Conservation (phyloP, 2,888 invertebrate species). For the Pandemis cinnamomeana region DNA sequence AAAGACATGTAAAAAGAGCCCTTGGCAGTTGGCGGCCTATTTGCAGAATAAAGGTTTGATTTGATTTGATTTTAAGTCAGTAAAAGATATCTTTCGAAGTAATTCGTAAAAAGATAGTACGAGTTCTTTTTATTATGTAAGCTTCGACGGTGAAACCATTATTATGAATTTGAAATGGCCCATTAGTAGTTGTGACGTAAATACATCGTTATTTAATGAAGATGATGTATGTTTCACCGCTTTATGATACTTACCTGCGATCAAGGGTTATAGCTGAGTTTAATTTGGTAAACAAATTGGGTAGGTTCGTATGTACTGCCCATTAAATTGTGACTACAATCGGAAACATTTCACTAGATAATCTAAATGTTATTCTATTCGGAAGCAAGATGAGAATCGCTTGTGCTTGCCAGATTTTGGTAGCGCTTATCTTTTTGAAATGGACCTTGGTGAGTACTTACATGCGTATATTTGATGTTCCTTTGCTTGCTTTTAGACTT, state of each 20-base stretch:
- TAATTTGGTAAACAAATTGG: neutral
- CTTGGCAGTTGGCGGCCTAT: no score
- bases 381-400: neutral
- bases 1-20: no score
- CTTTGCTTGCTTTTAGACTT: neutral
- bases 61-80: no score
- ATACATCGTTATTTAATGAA: neutral
- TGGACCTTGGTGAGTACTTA: conserved; percentile 6
- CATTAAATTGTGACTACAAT: neutral
- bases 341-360: neutral
- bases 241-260: neutral
- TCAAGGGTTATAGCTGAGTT: neutral
- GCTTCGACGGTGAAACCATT: no score
- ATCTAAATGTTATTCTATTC: neutral
- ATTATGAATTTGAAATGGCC: no score
- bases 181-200: no score
- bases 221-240: neutral
- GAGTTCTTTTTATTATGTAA: no score
- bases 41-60: no score
- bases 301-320: neutral
- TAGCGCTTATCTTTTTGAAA: neutral
- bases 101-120: no score
- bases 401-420: neutral
- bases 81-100: no score
- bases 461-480: neutral